A percentile compares a stretch with the other conserved stretches of the same genome.
These are phyloP conservation scores for Poecilia gillii DNA, from an alignment of 2,797 vertebrate species.

Conservation along the genomic window DNA sequence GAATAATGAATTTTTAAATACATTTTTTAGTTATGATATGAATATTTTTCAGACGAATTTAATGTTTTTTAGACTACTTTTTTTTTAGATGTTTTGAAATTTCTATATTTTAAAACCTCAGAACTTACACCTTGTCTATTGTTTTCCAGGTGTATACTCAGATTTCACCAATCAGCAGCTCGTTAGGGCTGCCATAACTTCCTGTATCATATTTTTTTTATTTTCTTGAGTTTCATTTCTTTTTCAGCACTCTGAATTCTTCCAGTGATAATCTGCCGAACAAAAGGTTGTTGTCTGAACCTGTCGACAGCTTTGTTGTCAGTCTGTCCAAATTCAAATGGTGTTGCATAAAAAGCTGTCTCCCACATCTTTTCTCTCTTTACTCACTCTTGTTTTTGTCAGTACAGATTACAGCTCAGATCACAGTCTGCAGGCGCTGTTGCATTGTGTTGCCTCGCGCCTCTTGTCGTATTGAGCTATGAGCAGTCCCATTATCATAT, in stretches of 20 bases:
- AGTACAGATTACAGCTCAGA: constrained; percentile 75
- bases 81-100: background rate
- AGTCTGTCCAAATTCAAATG: constrained; percentile 50
- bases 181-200: constrained; percentile 42
- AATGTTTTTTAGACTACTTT: background rate
- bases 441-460: constrained; percentile 63
- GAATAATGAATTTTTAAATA: background rate
- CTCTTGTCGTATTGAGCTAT: constrained; percentile 56
- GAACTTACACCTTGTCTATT: constrained; percentile 35
- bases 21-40: background rate
- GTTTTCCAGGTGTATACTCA: constrained; percentile 30
- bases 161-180: constrained; percentile 36
- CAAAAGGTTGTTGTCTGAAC: constrained; percentile 59
- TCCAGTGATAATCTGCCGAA: constrained; percentile 37
- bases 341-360: constrained; percentile 55
- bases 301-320: constrained; percentile 71
- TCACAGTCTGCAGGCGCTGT: constrained; percentile 63
- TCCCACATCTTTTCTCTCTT: constrained; percentile 40
- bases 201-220: constrained; percentile 25
- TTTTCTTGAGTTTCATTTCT: constrained; percentile 32
- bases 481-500: constrained; percentile 79
- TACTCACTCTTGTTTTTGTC: constrained; percentile 41
- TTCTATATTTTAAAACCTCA: background rate
- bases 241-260: constrained; percentile 34
- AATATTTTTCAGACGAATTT: background rate